Base-by-base conservation (phyloP, 2,113 vertebrate genomes). In the Girardinichthys multiradiatus region DNA sequence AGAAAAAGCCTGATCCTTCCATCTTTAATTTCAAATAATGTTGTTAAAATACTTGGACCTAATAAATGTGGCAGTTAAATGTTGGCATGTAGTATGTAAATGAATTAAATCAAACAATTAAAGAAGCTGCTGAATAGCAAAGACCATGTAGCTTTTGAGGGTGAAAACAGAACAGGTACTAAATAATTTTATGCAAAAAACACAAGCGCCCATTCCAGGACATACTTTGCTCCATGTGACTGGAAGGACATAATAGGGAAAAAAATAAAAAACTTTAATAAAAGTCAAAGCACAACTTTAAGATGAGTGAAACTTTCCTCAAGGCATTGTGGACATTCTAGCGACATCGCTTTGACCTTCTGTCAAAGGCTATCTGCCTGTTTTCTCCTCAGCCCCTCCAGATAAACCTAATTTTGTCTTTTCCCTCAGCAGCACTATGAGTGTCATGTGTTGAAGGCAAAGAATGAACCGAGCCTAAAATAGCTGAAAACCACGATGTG, bases 401-500 rank as follows among this genome's bases (percentile, higher is more conserved):
- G 87, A 83, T 62, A 80, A 74, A 87, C 42, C 78, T 74, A 64
- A 80, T 70, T 90, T 63, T 72, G 77, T 83, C 77, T 64, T 80
- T 81, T 71, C 77, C 70, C 70, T 83, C 84, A 80, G 79, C 77
- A 84, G 74, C 71, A 83, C 33, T 57, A 5, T 35, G 17, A 71
- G 72, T 81, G 83, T 77, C 77, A 81, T 79, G 64, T 74, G 72
- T 77, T 80, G 64, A 61, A 78, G 71, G 60, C 57, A 64, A 80
- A 67, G 28, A 63, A 26, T 70, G 60, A 73, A 57, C 1, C 0
- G 42, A 54, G 19, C 12, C 59, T 57, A 37, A 66, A 75, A 79
- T 74, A 80, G 60, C 59, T 63, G 30, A 59, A 67, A 75, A 65
- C 30, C 37, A 48, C 51, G 26, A 1, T 21, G 13, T 51, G 33